phyloP scores from a whole-genome alignment of 2,113 vertebrate genomes.

The Camelus dromedarius region DNA sequence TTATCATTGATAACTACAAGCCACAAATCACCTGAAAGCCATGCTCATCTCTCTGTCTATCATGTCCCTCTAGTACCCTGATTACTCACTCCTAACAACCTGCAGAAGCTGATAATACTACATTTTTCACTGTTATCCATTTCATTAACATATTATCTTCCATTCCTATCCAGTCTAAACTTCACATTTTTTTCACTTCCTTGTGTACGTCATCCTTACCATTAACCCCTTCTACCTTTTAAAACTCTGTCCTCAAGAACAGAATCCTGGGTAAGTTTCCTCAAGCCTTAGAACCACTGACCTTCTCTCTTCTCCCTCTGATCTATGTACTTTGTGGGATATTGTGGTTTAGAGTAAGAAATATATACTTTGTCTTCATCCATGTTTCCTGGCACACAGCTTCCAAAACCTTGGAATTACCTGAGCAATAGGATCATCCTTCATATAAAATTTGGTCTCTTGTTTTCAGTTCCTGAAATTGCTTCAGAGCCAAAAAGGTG shows the following conservation, averaged over 20 bases:
- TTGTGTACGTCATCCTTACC: background rate
- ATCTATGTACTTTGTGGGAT: background rate
- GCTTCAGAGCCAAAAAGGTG: background rate
- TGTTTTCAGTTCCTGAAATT: background rate
- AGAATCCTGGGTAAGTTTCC: background rate
- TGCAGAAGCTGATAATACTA: background rate
- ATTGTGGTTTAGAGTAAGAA: background rate
- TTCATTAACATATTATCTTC: background rate
- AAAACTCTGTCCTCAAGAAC: background rate
- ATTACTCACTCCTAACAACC: background rate
- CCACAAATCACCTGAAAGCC: background rate
- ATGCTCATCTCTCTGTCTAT: background rate
- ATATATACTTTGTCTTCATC: no score
- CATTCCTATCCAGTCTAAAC: background rate
- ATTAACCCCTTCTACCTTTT: background rate
- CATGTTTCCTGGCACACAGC: background rate
- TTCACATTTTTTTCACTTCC: background rate
- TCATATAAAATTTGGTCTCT: background rate
- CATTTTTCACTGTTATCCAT: background rate
- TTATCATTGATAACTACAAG: background rate
- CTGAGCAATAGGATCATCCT: background rate
- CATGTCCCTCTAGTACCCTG: background rate
- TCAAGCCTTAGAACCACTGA: background rate
- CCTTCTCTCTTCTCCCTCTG: background rate
- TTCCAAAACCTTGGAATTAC: background rate